Evolutionary conservation across 1,140 invertebrate genomes (phyloP), one percentile per base, ranked within the genome.

Genomic region (Pseudoatta argentina): DNA sequence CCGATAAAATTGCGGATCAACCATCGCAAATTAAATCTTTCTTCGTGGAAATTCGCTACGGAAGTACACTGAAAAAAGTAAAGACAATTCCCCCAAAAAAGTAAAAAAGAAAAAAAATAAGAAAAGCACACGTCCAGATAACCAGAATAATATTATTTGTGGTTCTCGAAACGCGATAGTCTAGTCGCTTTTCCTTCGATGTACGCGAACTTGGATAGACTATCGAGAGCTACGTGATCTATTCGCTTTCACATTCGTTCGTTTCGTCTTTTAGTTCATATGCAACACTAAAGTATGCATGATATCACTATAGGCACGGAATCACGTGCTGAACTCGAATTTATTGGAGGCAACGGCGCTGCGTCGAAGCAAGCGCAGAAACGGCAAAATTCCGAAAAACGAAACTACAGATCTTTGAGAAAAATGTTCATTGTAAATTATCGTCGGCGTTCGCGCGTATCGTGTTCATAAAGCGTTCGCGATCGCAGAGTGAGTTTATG

Each of bases 91-190:
- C 2, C 1, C 6, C 12, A 55, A 27, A 21, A 0, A 51, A 21
- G 0, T 7, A n/a, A n/a, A n/a, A 57, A 34, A 14, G n/a, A 44
- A 44, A 21, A 59, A 57, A 55, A 53, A 39, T 1, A 12, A 48
- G 1, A 1, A 30, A 64, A 64, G 16, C 1, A 16, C 16, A 34
- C 18, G 6, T 59, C 8, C 30, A n/a, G 78, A 30, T 78, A 64
- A 12, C 59, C 44, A 44, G n/a, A 59, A 34, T 61, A 82, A 82
- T 57, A 59, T 82, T 48, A 82, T 82, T 82, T 82, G 66, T 18
- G 34, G 34, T 16, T 69, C 73, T 34, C 51, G 18, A 24, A 53
- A 18, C 18, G 27, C 77, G 21, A 81, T 48, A 57, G 51, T 21
- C 18, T 30, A 57, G 51, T 67, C 51, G 27, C 24, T 61, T 73